Conservation (phyloP, 2,888 invertebrate species). For the Escarpia spicata region DNA sequence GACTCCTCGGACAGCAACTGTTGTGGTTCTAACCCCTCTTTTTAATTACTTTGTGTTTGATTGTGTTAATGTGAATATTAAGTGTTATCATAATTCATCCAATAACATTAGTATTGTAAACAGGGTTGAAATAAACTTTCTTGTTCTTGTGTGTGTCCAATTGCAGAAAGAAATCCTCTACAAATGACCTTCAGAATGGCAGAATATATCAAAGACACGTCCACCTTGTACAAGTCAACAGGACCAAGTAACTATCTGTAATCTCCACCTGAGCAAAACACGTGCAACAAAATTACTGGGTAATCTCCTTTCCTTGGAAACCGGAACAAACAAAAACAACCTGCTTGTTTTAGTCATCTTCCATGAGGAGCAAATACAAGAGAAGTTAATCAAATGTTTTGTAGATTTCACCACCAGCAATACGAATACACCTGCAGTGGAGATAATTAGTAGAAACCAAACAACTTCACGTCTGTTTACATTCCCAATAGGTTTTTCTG, state of each 20-base stretch:
- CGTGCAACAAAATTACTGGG: background rate
- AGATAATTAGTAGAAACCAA: slow-evolving; percentile 1
- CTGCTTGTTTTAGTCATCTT: background rate
- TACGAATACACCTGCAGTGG: background rate
- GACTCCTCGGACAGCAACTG: no score
- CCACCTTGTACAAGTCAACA: background rate
- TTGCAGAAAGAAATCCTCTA: background rate
- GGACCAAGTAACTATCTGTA: background rate
- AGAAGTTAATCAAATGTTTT: background rate
- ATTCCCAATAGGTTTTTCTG: background rate
- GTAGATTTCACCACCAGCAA: background rate
- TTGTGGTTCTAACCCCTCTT: no score
- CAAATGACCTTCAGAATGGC: background rate
- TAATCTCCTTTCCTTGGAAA: background rate
- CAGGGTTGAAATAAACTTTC: no score
- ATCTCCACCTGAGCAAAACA: background rate
- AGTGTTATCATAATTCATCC: no score
- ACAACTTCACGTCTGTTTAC: slow-evolving; percentile 12
- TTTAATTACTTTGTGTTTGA: background rate
- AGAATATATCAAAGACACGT: background rate
- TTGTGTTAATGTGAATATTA: background rate
- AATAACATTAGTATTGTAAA: no score
- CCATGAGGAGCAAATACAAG: background rate
- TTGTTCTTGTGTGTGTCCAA: background rate
- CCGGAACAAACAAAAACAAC: background rate